Base-by-base conservation (phyloP, 2,797 vertebrate genomes). In the Danio jaintianensis region DNA sequence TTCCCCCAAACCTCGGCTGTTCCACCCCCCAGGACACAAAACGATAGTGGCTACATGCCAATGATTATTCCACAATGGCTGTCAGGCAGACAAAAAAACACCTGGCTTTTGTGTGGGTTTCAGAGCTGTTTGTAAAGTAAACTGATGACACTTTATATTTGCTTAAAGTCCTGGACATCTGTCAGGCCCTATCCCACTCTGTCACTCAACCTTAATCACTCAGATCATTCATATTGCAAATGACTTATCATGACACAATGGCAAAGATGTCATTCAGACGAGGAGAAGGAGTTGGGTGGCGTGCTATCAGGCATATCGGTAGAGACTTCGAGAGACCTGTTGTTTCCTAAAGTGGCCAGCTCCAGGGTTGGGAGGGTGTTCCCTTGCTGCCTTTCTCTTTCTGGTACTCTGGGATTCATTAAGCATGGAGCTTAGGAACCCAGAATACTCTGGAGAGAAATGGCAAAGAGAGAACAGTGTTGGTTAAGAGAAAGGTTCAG, bases 61-160 rank as follows among this genome's bases (percentile, higher is more conserved):
- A 85, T 69, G 86, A 88, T 89, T 90, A 93, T 93, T 94, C 92
- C 91, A 92, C 88, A 88, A 90, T 89, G 91, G 90, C 89, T 91
- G 87, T 89, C 86, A 92, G 90, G 90, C 89, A 92, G 91, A 90
- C 87, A 88, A 88, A 90, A n/a, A 86, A 82, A 84, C 84, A 90
- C 85, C 85, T 83, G 83, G 82, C 86, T 82, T 78, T 87, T 84
- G 77, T 74, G 87, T 89, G 86, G 89, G 86, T 89, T 78, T 56
- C 38, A 66, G 55, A 75, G 47, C 86, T 88, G 83, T 79, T 79
- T 84, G 73, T 83, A 78, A 52, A 69, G 67, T 20, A 15, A 69
- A 59, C 16, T 36, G 20, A 58, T n/a, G 38, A 48, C 16, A 40
- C 13, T 13, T 67, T 50, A 48, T 50, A 64, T 63, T n/a, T 47